phyloP scores from a whole-genome alignment of 2,113 vertebrate species.

The Egretta garzetta region DNA sequence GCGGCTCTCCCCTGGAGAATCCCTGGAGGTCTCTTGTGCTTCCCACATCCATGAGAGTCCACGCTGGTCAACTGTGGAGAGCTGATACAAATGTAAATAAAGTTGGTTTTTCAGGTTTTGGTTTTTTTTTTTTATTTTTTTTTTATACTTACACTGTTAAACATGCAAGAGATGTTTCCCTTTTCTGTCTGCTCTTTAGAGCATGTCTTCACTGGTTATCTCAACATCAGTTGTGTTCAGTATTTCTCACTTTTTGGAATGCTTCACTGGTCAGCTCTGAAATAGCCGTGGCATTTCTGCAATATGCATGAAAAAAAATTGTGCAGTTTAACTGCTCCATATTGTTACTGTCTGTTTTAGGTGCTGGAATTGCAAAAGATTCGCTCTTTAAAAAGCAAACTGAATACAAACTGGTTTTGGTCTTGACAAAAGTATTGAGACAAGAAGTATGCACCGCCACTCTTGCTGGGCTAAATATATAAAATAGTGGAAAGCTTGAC shows the following conservation, averaged over 20 bases:
- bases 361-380: not conserved
- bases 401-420: not conserved
- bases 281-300: accelerated
- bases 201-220: not conserved
- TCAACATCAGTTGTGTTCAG: not conserved
- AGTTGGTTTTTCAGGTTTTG: not conserved
- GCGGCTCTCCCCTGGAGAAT: not conserved
- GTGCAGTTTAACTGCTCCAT: not conserved
- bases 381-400: not conserved
- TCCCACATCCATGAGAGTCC: not conserved
- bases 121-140: no score
- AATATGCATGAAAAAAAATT: not conserved
- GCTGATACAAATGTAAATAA: slow-evolving; percentile 10
- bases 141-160: not conserved
- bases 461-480: not conserved
- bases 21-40: not conserved
- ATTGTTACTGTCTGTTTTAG: not conserved
- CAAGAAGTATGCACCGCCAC: not conserved
- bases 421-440: not conserved
- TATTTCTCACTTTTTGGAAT: not conserved
- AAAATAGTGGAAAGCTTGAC: not conserved
- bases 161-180: accelerated
- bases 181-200: not conserved
- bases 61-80: not conserved
- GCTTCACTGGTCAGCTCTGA: not conserved